These are phyloP conservation scores for Anthoscopus minutus DNA, from an alignment of 2,113 vertebrate genomes.

Conservation along the genomic window DNA sequence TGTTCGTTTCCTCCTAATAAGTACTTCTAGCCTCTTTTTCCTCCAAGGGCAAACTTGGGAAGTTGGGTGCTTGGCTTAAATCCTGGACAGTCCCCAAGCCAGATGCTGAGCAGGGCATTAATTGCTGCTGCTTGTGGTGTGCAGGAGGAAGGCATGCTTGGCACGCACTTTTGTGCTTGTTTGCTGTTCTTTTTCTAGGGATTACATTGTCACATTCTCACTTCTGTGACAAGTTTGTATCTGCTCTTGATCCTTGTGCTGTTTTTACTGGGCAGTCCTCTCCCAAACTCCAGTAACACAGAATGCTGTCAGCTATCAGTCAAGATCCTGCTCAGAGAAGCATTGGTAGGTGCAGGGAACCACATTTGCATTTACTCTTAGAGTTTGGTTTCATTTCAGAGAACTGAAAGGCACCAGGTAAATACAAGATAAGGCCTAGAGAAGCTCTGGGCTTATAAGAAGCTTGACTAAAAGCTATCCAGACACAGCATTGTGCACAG, in stretches of 20 bases:
- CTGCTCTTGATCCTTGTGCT: background rate
- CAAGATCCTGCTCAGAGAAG: background rate
- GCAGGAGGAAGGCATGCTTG: background rate
- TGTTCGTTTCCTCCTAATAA: background rate
- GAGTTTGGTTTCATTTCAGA: background rate
- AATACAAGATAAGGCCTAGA: background rate
- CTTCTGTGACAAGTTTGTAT: background rate
- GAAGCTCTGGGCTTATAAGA: background rate
- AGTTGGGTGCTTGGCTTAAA: background rate
- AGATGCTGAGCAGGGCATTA: background rate
- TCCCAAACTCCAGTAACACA: background rate
- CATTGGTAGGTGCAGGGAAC: background rate
- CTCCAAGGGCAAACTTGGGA: background rate
- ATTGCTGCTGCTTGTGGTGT: background rate
- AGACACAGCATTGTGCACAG: background rate
- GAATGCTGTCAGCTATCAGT: background rate
- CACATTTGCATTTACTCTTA: background rate
- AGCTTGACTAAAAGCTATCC: background rate
- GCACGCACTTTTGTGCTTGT: background rate
- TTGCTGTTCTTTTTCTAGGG: background rate
- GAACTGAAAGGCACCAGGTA: background rate
- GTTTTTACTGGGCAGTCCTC: background rate
- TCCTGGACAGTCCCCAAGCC: background rate
- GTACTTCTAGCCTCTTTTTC: background rate
- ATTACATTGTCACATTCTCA: background rate